These are phyloP conservation scores for Gallirallus australis DNA, from an alignment of 2,797 vertebrate genomes.

Conservation along the genomic window DNA sequence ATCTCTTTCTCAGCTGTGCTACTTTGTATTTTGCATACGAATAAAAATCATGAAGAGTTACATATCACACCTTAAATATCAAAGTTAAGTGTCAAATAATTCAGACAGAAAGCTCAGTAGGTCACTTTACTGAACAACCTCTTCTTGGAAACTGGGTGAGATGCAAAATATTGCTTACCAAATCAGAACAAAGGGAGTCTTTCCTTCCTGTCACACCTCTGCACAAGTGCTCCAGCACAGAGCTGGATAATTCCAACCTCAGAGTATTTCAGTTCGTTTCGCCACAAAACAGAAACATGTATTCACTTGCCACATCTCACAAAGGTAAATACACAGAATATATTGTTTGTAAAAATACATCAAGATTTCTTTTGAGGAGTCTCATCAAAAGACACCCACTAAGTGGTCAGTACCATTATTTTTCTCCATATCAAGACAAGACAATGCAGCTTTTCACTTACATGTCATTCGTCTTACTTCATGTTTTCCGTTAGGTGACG, in stretches of 20 bases:
- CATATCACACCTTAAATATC: background rate
- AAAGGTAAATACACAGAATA: background rate
- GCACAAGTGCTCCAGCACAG: background rate
- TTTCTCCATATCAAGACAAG: background rate
- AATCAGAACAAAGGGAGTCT: background rate
- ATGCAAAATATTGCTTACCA: background rate
- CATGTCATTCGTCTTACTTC: background rate
- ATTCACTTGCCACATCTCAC: background rate
- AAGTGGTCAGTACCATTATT: background rate
- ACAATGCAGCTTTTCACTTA: background rate
- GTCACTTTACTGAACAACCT: background rate
- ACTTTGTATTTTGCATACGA: conserved; percentile 3
- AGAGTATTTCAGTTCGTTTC: background rate
- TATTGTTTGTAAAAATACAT: background rate
- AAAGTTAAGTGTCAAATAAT: conserved; percentile 32
- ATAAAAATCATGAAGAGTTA: conserved; percentile 13
- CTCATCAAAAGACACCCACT: background rate
- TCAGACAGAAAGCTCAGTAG: conserved; percentile 1
- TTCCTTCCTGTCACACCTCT: background rate
- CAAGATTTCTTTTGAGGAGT: background rate
- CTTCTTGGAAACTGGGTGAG: background rate
- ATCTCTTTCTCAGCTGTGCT: background rate
- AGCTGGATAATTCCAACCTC: background rate
- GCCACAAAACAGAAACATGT: background rate
- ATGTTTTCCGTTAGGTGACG: background rate